Base-by-base conservation (phyloP, 2,888 invertebrate species). In the Serripes groenlandicus region DNA sequence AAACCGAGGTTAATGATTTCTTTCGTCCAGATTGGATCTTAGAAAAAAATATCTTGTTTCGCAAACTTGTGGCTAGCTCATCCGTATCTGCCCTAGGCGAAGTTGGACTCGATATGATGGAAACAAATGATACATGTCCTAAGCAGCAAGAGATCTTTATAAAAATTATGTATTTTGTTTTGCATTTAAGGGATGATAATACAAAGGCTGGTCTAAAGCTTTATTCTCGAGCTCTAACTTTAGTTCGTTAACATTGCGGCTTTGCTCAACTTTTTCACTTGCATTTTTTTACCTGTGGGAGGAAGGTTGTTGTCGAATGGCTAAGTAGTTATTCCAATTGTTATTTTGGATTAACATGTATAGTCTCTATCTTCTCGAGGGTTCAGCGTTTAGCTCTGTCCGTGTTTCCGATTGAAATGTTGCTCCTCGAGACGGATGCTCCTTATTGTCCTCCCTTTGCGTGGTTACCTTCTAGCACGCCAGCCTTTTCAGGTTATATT, bases 381-480 rank as follows among this genome's bases (percentile, higher is more conserved):
- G 28, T 11, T 3, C 62, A 62, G 30, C 28, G 23, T 5, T 11
- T 3, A 5, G 62, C 28, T 15, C 21, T 28, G n/a, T 11, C 3
- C 4, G 62, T 15, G 28, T 26, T 62, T 5, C 62, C 62, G 11
- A 11, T 62, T 28, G 28, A 62, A 5, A 26, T 26, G 7, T 30
- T 62, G 11, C 32, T 62, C 15, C 30, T 62, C 28, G 62, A 62
- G 62, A 62, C 62, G 7, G 62, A 62, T 62, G 23, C 62, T 11
- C 62, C 28, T 11, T 62, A 62, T 32, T 62, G 23, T 28, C 28
- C 62, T 62, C 62, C 62, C 15, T 5, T 62, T 5, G 28, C 15
- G 23, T 26, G 62, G 7, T 11, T 32, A 18, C 4, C 4, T 11
- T 3, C 4, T 3, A 62, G 32, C 28, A 62, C 62, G 21, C 62